These are phyloP conservation scores for Aselliscus stoliczkanus DNA, from an alignment of 2,797 vertebrate genomes.

Conservation along the genomic window DNA sequence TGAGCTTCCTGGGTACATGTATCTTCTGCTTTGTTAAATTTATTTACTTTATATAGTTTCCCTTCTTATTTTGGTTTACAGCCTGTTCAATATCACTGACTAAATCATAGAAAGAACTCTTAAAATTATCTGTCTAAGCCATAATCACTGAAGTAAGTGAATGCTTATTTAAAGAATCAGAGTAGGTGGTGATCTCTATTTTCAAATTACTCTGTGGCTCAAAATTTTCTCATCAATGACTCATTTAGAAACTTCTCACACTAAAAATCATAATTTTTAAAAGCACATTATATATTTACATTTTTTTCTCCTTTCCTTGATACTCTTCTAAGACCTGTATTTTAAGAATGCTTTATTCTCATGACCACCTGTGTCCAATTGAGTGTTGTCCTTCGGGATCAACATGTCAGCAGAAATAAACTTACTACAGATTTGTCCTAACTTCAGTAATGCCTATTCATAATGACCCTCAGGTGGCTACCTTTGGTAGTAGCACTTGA, in stretches of 20 bases:
- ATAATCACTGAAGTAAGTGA: not conserved
- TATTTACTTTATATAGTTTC: conserved; percentile 60
- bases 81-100: conserved; percentile 50
- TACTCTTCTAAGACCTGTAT: not conserved
- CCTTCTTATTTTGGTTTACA: conserved; percentile 40
- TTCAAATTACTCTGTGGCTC: not conserved
- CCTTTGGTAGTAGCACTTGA: not conserved
- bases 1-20: conserved; percentile 34
- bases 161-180: not conserved
- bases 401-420: not conserved
- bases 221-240: not conserved
- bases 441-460: not conserved
- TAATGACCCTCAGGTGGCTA: not conserved
- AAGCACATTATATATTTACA: not conserved
- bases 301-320: not conserved
- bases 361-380: not conserved
- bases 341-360: not conserved
- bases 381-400: not conserved
- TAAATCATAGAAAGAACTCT: not conserved
- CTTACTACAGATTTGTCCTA: not conserved
- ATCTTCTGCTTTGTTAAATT: conserved; percentile 51
- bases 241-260: not conserved
- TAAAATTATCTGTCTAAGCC: not conserved
- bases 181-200: not conserved
- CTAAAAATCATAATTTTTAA: not conserved